Conservation (phyloP, 1,140 invertebrate species). For the Bombus huntii region DNA sequence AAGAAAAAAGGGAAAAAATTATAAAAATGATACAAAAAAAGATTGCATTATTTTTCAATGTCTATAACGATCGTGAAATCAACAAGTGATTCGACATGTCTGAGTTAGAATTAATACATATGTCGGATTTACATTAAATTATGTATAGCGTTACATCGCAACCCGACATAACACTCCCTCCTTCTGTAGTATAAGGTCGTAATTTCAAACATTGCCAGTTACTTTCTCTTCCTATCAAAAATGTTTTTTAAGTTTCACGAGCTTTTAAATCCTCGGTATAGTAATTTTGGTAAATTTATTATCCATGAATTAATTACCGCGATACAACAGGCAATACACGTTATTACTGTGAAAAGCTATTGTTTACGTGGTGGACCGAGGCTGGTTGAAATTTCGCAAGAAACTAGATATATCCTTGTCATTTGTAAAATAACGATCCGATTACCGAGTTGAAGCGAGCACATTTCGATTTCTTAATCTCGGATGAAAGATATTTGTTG, state of each 20-base stretch:
- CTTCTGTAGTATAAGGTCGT: slow-evolving; percentile 20
- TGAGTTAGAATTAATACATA: slow-evolving; percentile 4
- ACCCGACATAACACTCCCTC: slow-evolving; percentile 5
- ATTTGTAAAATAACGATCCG: slow-evolving; percentile 25
- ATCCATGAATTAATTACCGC: not conserved
- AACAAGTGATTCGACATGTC: slow-evolving; percentile 28
- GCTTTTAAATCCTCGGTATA: not conserved
- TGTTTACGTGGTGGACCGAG: slow-evolving; percentile 2
- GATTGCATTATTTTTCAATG: slow-evolving; percentile 60
- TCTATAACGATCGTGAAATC: slow-evolving; percentile 33
- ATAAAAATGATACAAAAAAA: slow-evolving; percentile 21
- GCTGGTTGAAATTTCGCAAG: not conserved
- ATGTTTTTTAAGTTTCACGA: slow-evolving; percentile 8
- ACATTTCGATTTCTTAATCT: slow-evolving; percentile 40
- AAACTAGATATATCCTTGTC: slow-evolving; percentile 7
- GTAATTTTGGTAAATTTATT: not conserved
- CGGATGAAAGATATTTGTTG: slow-evolving; percentile 44
- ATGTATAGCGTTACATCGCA: slow-evolving; percentile 3
- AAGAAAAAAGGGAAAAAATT: slow-evolving; percentile 39
- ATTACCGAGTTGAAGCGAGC: slow-evolving; percentile 15
- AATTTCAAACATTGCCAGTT: not conserved
- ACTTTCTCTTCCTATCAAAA: not conserved
- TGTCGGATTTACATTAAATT: slow-evolving; percentile 2
- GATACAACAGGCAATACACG: no score
- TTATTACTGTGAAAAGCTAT: not conserved